Percentiles rank a stretch among this genome's conserved stretches.
These are phyloP conservation scores for Proctacanthus coquilletti DNA, from an alignment of 1,140 invertebrate genomes.

Conservation along the genomic window DNA sequence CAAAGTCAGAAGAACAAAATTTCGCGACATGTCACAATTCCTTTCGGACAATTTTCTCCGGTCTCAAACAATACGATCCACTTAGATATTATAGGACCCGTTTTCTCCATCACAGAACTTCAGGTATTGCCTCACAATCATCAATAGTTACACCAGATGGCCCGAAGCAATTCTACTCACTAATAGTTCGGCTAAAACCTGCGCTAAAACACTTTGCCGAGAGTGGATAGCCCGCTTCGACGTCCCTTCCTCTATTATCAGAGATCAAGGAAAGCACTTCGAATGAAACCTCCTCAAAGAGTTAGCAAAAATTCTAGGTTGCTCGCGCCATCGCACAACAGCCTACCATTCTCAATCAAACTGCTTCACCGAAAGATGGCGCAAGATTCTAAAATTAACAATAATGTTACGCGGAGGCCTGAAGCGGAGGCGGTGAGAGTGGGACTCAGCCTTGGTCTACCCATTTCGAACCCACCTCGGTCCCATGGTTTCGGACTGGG, in stretches of 20 bases:
- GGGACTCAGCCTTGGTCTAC: too few species aligned
- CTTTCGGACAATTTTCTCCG: slow-evolving; percentile 11
- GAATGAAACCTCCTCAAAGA: slow-evolving; percentile 13
- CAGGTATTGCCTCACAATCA: slow-evolving; percentile 29
- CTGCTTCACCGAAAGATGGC: slow-evolving; percentile 18
- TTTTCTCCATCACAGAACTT: slow-evolving; percentile 21
- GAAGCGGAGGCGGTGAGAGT: too few species aligned
- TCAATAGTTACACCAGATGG: slow-evolving; percentile 14
- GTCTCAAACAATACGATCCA: slow-evolving; percentile 24
- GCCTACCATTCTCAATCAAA: slow-evolving; percentile 18
- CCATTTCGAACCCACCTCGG: too few species aligned
- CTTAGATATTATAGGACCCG: slow-evolving; percentile 33
- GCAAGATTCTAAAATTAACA: slow-evolving; percentile 18
- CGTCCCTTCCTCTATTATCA: slow-evolving; percentile 12
- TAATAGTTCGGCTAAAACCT: slow-evolving; percentile 19
- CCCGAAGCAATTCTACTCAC: slow-evolving; percentile 22
- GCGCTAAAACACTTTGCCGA: slow-evolving; percentile 15
- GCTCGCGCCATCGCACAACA: slow-evolving; percentile 11
- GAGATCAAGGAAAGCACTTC: slow-evolving; percentile 20
- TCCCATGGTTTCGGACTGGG: too few species aligned
- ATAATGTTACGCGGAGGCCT: too few species aligned
- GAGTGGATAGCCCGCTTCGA: slow-evolving; percentile 20
- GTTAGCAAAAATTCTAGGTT: slow-evolving; percentile 9
- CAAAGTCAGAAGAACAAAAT: slow-evolving; percentile 14
- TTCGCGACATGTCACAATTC: slow-evolving; percentile 9